A percentile compares a stretch with the other conserved stretches of the same genome.
phyloP scores from a whole-genome alignment of 1,140 invertebrate genomes.

The Wiebesia pumilae region DNA sequence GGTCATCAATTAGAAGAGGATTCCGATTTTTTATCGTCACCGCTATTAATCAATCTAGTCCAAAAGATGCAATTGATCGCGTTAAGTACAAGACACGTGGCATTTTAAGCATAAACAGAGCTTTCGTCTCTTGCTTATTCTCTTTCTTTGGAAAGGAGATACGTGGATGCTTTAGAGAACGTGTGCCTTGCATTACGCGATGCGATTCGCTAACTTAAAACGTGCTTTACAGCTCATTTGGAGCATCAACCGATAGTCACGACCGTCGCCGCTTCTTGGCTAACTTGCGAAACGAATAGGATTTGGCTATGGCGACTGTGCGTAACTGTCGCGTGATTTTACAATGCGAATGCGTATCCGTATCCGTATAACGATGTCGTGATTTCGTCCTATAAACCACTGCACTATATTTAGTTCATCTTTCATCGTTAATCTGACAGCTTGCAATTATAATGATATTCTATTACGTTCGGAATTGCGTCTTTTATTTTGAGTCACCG shows the following conservation, averaged over 20 bases:
- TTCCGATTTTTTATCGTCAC: too few relatives aligned
- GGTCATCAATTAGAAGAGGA: too few relatives aligned
- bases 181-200: slow-evolving; percentile 20
- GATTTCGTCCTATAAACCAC: too few relatives aligned
- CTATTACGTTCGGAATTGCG: background rate
- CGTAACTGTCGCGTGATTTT: background rate
- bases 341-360: background rate
- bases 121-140: background rate
- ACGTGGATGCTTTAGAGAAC: background rate
- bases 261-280: background rate
- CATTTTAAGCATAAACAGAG: background rate
- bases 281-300: background rate
- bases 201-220: background rate
- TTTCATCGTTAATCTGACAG: background rate
- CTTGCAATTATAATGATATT: background rate
- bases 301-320: background rate
- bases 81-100: slow-evolving; percentile 14
- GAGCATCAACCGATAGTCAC: background rate
- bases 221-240: slow-evolving; percentile 45
- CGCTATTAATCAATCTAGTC: too few relatives aligned
- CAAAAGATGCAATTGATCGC: background rate
- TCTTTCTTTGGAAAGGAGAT: background rate
- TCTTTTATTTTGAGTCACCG: background rate
- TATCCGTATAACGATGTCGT: background rate
- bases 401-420: background rate